Conservation (phyloP, 1,140 invertebrate genomes). For the Schlechtendalia chinensis region DNA sequence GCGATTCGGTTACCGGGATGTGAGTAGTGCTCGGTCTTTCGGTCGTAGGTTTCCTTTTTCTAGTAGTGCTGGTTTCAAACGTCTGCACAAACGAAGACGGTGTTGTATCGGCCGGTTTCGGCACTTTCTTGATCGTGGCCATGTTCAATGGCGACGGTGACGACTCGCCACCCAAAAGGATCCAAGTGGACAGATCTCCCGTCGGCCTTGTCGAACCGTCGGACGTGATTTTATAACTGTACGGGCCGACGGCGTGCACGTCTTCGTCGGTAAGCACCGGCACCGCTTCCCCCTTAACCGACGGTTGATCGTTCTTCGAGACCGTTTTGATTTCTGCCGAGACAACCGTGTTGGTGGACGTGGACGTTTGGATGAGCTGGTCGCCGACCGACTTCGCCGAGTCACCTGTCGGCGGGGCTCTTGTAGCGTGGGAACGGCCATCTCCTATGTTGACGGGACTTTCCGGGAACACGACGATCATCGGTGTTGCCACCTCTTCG, state of each 20-base stretch:
- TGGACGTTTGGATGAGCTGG: conserved; percentile 57
- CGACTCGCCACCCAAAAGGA: conserved; percentile 64
- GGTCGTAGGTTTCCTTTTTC: conserved; percentile 33
- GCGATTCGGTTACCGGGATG: conserved; percentile 33
- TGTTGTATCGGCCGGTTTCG: conserved; percentile 50
- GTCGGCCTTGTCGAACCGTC: conserved; percentile 53
- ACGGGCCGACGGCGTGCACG: conserved; percentile 55
- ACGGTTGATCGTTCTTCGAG: conserved; percentile 60
- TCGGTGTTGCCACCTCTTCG: background rate
- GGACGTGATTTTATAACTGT: conserved; percentile 56
- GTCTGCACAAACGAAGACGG: conserved; percentile 1
- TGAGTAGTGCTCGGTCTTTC: conserved; percentile 38
- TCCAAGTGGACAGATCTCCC: conserved; percentile 61
- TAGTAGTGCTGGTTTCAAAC: conserved; percentile 31
- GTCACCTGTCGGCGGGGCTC: conserved; percentile 56
- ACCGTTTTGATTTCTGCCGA: conserved; percentile 62
- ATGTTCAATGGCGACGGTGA: conserved; percentile 56
- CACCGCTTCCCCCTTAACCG: conserved; percentile 60
- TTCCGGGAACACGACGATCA: background rate
- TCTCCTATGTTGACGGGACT: conserved; percentile 9
- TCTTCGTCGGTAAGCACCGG: conserved; percentile 59
- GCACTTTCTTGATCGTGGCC: conserved; percentile 54
- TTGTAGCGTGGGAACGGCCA: conserved; percentile 51
- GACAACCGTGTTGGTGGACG: conserved; percentile 56
- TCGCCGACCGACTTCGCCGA: conserved; percentile 62